Conservation (phyloP, 1,140 invertebrate genomes). For the Aphis gossypii region DNA sequence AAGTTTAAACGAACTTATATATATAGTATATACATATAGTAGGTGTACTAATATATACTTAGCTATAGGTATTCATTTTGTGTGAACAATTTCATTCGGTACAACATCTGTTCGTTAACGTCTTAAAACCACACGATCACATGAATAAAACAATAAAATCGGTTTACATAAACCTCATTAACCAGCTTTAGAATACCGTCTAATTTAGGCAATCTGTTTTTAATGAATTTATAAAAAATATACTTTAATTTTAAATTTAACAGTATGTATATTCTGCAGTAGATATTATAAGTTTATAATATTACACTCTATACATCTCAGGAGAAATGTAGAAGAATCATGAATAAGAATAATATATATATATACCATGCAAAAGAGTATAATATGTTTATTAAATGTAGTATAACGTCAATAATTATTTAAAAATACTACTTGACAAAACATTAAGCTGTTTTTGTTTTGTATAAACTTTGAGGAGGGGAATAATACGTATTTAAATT, state of each 20-base stretch:
- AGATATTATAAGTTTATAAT: not conserved
- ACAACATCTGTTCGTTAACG: conserved; percentile 35
- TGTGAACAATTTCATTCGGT: conserved; percentile 14
- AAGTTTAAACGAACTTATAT: conserved; percentile 32
- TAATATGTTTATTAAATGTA: not conserved
- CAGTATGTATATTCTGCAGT: not conserved
- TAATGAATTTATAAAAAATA: not conserved
- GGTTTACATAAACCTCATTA: not conserved
- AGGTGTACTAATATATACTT: not conserved
- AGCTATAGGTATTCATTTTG: not conserved
- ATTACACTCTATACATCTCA: not conserved
- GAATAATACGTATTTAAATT: not conserved
- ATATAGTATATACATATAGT: not conserved
- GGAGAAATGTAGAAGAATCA: not conserved
- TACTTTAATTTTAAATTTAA: not conserved
- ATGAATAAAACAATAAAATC: conserved; percentile 16
- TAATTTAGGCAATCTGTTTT: not conserved
- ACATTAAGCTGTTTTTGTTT: not conserved
- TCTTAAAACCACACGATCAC: not conserved
- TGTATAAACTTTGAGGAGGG: not conserved
- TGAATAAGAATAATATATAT: not conserved
- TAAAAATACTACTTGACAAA: not conserved
- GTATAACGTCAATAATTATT: not conserved
- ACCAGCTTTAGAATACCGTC: not conserved
- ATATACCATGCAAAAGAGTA: not conserved